Base-by-base conservation (phyloP, 1,140 invertebrate species). In the Spodoptera litura region DNA sequence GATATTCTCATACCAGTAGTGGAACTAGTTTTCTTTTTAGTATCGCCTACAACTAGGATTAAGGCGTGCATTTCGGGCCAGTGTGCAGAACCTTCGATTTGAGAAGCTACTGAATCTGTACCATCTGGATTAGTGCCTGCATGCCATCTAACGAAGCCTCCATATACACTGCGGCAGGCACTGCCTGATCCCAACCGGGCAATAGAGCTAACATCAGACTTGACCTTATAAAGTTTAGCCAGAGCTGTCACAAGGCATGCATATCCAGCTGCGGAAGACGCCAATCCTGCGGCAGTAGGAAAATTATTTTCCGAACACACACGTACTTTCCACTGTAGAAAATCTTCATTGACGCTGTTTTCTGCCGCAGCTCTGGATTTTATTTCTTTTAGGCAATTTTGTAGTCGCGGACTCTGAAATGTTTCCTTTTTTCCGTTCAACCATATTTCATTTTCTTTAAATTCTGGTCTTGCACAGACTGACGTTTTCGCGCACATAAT, bases 221-320 rank as follows among this genome's bases (percentile, higher is more conserved):
- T 94, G 11, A 99, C 92, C 82, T 96, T 96, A 88, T 97, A 99
- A 0, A 99, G 88, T 78, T 97, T 95, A 8, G 97, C 96, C 44
- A 99, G 89, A 20, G 97, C 96, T 83, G 95, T 96, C 0, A 97
- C 97, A 52, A 98, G 94, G 91, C 97, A 99, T 27, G 99, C 99
- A 95, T 99, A 99, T 27, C 99, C 99, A 75, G 99, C 98, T 76
- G 99, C 99, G 80, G 99, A 99, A 4, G 99, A 99, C 6, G 99
- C 99, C 35, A 99, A 95, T 2, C 99, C 99, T 81, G 99, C 99
- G 27, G 99, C 99, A 20, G 99, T 99, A 20, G 99, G 99, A 92
- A 99, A 99, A 95, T 99, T 99, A 94, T 99, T 99, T 87, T 97
- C 96, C 0, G 99, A 99, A 91, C 97, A 98, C 83, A 99, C 97